A percentile compares a stretch with the other conserved stretches of the same genome.
phyloP scores from a whole-genome alignment of 1,140 invertebrate species.

The Conus ventricosus region DNA sequence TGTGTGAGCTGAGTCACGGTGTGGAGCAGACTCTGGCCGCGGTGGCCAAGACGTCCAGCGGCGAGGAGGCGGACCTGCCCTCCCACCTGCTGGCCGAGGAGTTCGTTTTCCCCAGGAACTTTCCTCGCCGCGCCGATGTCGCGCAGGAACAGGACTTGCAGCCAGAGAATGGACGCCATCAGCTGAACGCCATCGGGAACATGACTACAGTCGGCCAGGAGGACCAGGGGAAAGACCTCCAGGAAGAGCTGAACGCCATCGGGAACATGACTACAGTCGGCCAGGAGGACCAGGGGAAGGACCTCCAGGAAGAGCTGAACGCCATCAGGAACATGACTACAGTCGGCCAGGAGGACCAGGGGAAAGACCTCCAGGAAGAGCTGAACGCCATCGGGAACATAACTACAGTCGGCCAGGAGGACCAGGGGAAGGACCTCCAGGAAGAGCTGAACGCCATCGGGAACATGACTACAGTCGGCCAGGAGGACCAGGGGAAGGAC shows the following conservation, averaged over 20 bases:
- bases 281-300: too few species aligned
- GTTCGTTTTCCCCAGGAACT: too few species aligned
- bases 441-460: not conserved
- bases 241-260: not conserved
- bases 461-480: not conserved
- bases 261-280: not conserved
- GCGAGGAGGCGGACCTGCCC: not conserved
- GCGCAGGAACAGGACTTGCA: not conserved
- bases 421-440: too few species aligned
- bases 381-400: not conserved
- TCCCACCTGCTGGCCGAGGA: not conserved
- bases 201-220: not conserved
- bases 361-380: not conserved
- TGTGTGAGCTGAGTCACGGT: not conserved
- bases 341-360: too few species aligned
- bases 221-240: too few species aligned
- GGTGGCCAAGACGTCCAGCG: not conserved
- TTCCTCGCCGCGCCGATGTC: too few species aligned
- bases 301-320: not conserved
- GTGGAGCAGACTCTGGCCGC: not conserved
- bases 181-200: not conserved
- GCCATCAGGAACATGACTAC: not conserved
- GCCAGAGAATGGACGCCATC: not conserved
- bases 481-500: too few species aligned
- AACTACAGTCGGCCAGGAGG: not conserved